Evolutionary conservation across 2,888 invertebrate genomes (phyloP).

Genomic region (Tetragonula carbonaria): DNA sequence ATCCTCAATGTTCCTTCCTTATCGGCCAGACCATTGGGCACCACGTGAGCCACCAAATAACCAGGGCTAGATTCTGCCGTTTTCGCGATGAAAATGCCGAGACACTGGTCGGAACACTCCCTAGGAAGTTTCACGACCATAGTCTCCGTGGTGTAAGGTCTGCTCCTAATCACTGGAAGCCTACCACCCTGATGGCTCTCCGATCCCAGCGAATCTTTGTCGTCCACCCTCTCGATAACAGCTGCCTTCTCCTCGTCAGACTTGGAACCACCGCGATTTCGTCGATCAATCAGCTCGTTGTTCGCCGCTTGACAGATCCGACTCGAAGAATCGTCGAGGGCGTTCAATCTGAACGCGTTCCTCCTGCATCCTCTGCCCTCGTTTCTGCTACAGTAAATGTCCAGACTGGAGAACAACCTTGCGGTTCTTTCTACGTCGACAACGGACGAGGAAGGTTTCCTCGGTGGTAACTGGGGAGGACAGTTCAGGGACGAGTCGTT

Average conservation of each 20-base stretch:
- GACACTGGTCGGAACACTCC: slow-evolving; percentile 86
- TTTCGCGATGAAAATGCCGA: slow-evolving; percentile 90
- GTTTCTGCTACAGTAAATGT: slow-evolving; percentile 58
- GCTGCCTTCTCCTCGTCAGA: slow-evolving; percentile 67
- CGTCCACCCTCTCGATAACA: slow-evolving; percentile 79
- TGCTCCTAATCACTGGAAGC: slow-evolving; percentile 74
- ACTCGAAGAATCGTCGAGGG: slow-evolving; percentile 46
- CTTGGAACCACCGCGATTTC: slow-evolving; percentile 41
- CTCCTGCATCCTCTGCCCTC: slow-evolving; percentile 50
- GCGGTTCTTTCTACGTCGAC: slow-evolving; percentile 68
- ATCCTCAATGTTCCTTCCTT: slow-evolving; percentile 88
- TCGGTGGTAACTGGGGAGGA: slow-evolving; percentile 79
- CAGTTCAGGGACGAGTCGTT: slow-evolving; percentile 66
- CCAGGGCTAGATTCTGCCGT: slow-evolving; percentile 85
- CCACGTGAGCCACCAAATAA: slow-evolving; percentile 89
- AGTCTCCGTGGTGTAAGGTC: slow-evolving; percentile 78
- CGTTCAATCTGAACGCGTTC: slow-evolving; percentile 52
- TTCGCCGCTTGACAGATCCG: slow-evolving; percentile 70
- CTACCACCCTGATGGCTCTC: slow-evolving; percentile 23
- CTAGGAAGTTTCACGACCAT: slow-evolving; percentile 86
- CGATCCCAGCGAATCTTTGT: slow-evolving; percentile 8
- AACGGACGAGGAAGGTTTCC: slow-evolving; percentile 72
- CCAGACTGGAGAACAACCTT: slow-evolving; percentile 63
- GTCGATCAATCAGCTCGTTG: slow-evolving; percentile 60
- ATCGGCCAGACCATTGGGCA: slow-evolving; percentile 89